A percentile compares a stretch with the other conserved stretches of the same genome.
Conservation (phyloP, 1,140 invertebrate genomes). For the Ptiloglossa arizonensis region DNA sequence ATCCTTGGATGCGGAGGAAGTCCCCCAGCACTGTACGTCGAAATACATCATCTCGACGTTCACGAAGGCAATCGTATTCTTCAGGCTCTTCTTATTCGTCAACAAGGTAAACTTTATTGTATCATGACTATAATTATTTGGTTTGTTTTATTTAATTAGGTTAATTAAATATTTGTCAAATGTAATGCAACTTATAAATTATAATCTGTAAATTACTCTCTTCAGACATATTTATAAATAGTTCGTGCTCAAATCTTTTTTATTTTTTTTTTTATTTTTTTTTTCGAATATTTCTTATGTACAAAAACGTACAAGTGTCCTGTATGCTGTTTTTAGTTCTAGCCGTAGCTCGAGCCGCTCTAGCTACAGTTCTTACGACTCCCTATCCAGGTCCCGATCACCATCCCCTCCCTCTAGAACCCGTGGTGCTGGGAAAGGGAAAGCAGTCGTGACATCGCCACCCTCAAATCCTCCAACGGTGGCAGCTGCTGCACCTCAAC, state of each 20-base stretch:
- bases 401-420: slow-evolving; percentile 78
- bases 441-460: slow-evolving; percentile 72
- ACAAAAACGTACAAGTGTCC: slow-evolving; percentile 31
- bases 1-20: slow-evolving; percentile 94
- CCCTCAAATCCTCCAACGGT: slow-evolving; percentile 51
- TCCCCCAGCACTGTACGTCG: slow-evolving; percentile 83
- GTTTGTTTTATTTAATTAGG: no score
- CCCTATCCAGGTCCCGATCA: slow-evolving; percentile 83
- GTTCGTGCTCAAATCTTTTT: slow-evolving; percentile 3
- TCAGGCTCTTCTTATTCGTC: slow-evolving; percentile 90
- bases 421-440: slow-evolving; percentile 73
- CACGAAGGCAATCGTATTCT: slow-evolving; percentile 86
- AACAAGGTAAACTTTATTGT: slow-evolving; percentile 83
- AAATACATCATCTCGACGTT: slow-evolving; percentile 80
- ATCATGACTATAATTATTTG: background rate
- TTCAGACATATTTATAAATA: background rate
- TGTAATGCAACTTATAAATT: no score
- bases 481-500: slow-evolving; percentile 65
- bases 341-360: slow-evolving; percentile 82
- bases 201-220: no score
- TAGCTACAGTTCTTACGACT: slow-evolving; percentile 82
- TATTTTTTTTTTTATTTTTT: slow-evolving; percentile 19
- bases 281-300: slow-evolving; percentile 3
- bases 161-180: no score
- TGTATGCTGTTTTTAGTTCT: slow-evolving; percentile 78